phyloP scores from a whole-genome alignment of 2,797 vertebrate genomes.

The Lateolabrax maculatus region DNA sequence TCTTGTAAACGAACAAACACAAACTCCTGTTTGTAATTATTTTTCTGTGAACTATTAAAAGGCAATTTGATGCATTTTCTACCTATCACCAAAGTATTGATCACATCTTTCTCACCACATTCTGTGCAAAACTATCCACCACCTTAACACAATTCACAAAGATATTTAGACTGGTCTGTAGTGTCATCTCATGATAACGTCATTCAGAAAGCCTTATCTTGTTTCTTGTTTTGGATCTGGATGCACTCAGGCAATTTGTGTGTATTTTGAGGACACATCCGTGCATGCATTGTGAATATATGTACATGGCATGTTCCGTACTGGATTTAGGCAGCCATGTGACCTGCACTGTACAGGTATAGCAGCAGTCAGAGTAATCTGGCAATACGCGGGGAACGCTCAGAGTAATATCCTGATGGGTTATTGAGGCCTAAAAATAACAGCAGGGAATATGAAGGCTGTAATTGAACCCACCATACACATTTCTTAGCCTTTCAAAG shows the following conservation, averaged over 20 bases:
- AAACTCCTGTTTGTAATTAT: not conserved
- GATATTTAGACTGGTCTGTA: not conserved
- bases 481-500: not conserved
- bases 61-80: not conserved
- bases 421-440: conserved; percentile 37
- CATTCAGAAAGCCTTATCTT: not conserved
- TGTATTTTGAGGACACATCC: not conserved
- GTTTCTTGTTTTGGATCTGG: not conserved
- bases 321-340: not conserved
- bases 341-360: not conserved
- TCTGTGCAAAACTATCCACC: not conserved
- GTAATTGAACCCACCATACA: conserved; percentile 27
- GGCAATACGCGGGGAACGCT: not conserved
- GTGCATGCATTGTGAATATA: not conserved
- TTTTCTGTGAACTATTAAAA: not conserved
- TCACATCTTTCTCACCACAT: too few relatives aligned
- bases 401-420: conserved; percentile 19
- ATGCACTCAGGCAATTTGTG: not conserved
- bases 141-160: not conserved
- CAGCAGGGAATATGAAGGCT: conserved; percentile 8
- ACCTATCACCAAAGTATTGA: too few relatives aligned
- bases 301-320: not conserved
- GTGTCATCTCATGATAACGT: not conserved
- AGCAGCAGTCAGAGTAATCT: not conserved
- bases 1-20: too few relatives aligned